Conservation (phyloP, 1,140 invertebrate genomes). For the Philaenus spumarius region DNA sequence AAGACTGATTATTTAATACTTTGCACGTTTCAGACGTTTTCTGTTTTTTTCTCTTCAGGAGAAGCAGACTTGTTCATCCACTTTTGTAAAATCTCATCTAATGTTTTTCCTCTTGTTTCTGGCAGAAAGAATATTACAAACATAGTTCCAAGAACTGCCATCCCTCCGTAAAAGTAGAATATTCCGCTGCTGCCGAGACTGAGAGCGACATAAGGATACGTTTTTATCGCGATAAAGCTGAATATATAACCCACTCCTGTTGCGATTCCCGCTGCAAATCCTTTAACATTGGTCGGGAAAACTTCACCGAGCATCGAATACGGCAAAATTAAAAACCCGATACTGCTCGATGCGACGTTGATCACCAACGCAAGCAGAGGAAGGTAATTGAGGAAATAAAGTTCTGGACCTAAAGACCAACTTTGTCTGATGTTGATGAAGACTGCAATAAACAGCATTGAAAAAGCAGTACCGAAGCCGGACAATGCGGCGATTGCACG, state of each 20-base stretch:
- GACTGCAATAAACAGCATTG: constrained; percentile 45
- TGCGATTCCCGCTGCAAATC: constrained; percentile 55
- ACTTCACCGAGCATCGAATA: constrained; percentile 53
- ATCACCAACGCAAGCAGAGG: constrained; percentile 44
- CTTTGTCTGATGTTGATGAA: constrained; percentile 33
- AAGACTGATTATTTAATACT: too few species aligned
- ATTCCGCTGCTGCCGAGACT: constrained; percentile 51
- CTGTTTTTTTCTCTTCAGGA: too few species aligned
- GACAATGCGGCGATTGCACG: constrained; percentile 45
- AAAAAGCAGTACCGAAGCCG: constrained; percentile 47
- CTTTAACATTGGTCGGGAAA: constrained; percentile 41
- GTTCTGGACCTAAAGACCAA: background rate
- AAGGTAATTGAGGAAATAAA: constrained; percentile 38
- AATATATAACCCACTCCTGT: constrained; percentile 59
- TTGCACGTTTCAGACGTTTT: too few species aligned
- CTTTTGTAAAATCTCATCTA: constrained; percentile 54
- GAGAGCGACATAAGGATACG: constrained; percentile 53
- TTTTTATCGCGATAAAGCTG: constrained; percentile 66
- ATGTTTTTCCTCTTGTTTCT: constrained; percentile 70
- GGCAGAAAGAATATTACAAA: constrained; percentile 63
- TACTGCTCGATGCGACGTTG: constrained; percentile 45
- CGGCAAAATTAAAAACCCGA: constrained; percentile 53
- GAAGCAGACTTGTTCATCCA: constrained; percentile 22
- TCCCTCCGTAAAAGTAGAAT: constrained; percentile 62
- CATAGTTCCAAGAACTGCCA: constrained; percentile 58